Evolutionary conservation across 2,888 invertebrate species (phyloP).

Genomic region (Homarus gammarus): DNA sequence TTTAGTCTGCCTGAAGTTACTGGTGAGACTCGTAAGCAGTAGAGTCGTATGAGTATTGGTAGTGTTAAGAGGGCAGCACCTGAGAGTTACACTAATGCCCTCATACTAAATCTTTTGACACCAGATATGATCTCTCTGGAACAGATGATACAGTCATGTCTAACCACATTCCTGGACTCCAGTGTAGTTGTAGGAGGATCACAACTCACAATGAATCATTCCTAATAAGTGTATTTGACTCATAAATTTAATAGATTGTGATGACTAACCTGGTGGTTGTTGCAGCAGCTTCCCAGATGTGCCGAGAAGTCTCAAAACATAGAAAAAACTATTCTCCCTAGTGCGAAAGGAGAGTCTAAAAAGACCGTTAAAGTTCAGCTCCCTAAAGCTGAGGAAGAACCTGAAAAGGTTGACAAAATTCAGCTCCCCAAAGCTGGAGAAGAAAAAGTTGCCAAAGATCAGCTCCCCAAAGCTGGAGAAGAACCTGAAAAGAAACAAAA

Average conservation of each 20-base stretch:
- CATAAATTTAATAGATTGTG: constrained; percentile 17
- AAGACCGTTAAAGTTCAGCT: constrained; percentile 31
- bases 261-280: constrained; percentile 54
- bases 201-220: constrained; percentile 14
- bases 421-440: constrained; percentile 18
- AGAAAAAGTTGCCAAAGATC: constrained; percentile 42
- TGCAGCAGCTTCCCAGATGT: constrained; percentile 51
- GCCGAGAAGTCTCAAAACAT: constrained; percentile 41
- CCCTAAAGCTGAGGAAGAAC: constrained; percentile 21
- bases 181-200: background rate
- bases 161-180: background rate
- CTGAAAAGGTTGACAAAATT: constrained; percentile 45
- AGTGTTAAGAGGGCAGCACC: background rate
- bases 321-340: constrained; percentile 43
- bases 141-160: background rate
- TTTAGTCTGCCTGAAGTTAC: background rate
- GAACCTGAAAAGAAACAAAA: constrained; percentile 51
- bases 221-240: constrained; percentile 33
- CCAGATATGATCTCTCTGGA: background rate
- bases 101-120: background rate
- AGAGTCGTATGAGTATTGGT: background rate
- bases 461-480: constrained; percentile 30
- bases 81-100: background rate
- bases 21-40: background rate
- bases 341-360: constrained; percentile 1